Percentiles rank a stretch among this genome's conserved stretches.
phyloP scores from a whole-genome alignment of 2,888 invertebrate species.

The Nebria salina region DNA sequence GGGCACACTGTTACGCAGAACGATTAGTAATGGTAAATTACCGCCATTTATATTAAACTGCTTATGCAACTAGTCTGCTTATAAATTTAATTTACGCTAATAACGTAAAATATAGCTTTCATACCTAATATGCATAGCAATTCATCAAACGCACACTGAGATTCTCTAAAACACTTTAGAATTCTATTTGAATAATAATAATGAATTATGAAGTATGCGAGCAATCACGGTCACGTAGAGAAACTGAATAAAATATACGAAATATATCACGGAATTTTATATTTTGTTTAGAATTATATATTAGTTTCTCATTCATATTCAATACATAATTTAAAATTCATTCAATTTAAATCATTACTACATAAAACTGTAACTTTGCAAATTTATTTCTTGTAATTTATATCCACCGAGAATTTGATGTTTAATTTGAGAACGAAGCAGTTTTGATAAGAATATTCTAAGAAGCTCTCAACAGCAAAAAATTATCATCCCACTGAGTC shows the following conservation, averaged over 20 bases:
- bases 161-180: too few species aligned
- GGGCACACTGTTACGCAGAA: constrained; percentile 11
- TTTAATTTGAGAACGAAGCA: not conserved
- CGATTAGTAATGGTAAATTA: constrained; percentile 26
- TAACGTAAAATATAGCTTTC: constrained; percentile 20
- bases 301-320: not conserved
- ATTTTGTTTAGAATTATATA: too few species aligned
- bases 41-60: constrained; percentile 26
- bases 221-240: too few species aligned
- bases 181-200: too few species aligned
- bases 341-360: not conserved
- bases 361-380: not conserved
- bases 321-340: not conserved
- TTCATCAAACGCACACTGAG: not conserved
- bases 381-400: not conserved
- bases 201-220: too few species aligned
- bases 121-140: not conserved
- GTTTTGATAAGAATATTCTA: constrained; percentile 16
- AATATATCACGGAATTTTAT: too few species aligned
- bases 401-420: not conserved
- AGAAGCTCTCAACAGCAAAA: constrained; percentile 18
- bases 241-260: too few species aligned
- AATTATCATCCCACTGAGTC: not conserved
- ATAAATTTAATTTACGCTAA: constrained; percentile 22
- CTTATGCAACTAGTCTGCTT: constrained; percentile 14